Percentiles rank a stretch among this genome's conserved stretches.
Conservation (phyloP, 2,113 vertebrate genomes). For the Panthera leo region DNA sequence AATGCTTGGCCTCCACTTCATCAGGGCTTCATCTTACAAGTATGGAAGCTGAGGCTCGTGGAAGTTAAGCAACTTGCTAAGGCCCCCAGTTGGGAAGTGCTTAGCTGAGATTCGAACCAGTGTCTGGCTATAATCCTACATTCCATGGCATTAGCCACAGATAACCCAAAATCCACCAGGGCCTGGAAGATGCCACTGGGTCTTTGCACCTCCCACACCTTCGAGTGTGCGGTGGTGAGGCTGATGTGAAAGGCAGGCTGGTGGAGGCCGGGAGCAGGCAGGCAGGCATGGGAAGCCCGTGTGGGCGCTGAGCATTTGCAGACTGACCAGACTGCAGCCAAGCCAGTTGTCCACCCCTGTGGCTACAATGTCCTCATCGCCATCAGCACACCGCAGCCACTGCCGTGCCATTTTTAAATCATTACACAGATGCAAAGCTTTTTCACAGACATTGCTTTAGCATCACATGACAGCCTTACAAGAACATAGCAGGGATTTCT, state of each 20-base stretch:
- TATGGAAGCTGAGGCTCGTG: background rate
- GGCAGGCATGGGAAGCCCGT: background rate
- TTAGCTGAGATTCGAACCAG: background rate
- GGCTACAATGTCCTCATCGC: background rate
- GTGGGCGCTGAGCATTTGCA: background rate
- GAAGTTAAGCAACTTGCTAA: background rate
- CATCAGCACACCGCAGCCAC: background rate
- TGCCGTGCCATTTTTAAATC: background rate
- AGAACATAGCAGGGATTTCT: background rate
- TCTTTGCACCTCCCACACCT: constrained; percentile 48
- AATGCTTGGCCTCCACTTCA: background rate
- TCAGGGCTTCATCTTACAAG: background rate
- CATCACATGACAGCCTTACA: background rate
- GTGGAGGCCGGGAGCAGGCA: background rate
- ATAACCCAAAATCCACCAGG: background rate
- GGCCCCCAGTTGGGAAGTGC: background rate
- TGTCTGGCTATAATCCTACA: background rate
- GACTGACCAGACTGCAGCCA: background rate
- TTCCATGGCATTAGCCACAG: background rate
- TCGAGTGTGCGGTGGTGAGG: background rate
- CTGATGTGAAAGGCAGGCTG: background rate
- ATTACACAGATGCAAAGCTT: background rate
- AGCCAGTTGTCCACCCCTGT: background rate
- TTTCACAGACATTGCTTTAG: background rate
- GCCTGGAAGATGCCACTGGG: background rate